Conservation (phyloP, 2,888 invertebrate genomes). For the Acrocyrtus sp. region DNA sequence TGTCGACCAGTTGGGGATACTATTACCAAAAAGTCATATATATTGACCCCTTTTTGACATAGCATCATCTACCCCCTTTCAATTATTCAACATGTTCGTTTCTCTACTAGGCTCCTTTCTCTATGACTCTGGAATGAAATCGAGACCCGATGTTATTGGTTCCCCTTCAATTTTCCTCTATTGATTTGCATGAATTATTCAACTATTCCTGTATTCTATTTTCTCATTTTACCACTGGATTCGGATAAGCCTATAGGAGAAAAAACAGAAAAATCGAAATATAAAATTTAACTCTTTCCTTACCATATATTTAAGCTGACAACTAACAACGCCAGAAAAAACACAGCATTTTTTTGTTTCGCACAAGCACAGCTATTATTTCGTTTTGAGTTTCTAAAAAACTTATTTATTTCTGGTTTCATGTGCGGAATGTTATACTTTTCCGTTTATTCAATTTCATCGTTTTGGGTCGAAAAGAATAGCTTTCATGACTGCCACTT, state of each 20-base stretch:
- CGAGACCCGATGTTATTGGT: neutral
- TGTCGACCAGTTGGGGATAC: neutral
- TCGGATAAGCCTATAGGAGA: too few relatives aligned
- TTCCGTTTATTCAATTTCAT: neutral
- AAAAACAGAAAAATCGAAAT: neutral
- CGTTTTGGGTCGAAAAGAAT: neutral
- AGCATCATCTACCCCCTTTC: neutral
- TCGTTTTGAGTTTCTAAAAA: too few relatives aligned
- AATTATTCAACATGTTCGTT: neutral
- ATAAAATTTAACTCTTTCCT: neutral
- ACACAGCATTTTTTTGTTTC: neutral
- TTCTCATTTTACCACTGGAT: neutral
- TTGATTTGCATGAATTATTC: conserved; percentile 21
- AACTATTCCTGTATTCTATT: neutral
- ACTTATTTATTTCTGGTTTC: too few relatives aligned
- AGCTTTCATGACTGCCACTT: neutral
- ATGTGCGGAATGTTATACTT: neutral
- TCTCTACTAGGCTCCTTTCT: neutral
- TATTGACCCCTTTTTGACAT: neutral
- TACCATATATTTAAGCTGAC: neutral
- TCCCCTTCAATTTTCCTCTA: conserved; percentile 6
- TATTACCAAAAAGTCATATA: neutral
- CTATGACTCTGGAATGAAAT: neutral
- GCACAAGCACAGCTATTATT: too few relatives aligned
- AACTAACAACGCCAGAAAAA: neutral